phyloP scores from a whole-genome alignment of 2,113 vertebrate species.

The Tenebrosternarchus preto region DNA sequence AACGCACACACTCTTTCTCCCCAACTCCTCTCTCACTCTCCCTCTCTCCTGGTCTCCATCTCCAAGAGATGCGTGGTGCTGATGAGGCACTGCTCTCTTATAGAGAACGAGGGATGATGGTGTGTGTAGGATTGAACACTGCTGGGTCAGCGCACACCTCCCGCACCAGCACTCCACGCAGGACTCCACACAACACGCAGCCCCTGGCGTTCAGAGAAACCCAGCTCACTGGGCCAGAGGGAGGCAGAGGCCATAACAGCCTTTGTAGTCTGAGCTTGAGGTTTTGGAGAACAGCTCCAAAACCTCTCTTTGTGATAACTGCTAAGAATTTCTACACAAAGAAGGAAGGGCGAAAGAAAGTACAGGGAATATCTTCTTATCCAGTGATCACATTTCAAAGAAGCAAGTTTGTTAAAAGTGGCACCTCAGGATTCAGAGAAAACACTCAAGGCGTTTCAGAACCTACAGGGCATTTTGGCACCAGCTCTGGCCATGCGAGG shows the following conservation, averaged over 20 bases:
- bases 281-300: not conserved
- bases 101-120: constrained; percentile 68
- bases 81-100: constrained; percentile 67
- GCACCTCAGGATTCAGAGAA: not conserved
- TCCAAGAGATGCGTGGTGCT: constrained; percentile 70
- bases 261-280: not conserved
- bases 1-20: not conserved
- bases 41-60: constrained; percentile 54
- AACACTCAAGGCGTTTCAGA: not conserved
- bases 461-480: not conserved
- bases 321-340: not conserved
- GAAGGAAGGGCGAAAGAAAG: not conserved
- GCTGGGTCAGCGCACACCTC: not conserved
- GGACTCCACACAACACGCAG: not conserved
- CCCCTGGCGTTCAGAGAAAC: not conserved
- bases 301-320: too few relatives aligned
- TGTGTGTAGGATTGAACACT: constrained; percentile 1
- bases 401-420: not conserved
- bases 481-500: not conserved
- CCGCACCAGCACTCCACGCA: not conserved
- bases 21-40: not conserved
- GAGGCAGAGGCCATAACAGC: not conserved
- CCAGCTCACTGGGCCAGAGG: not conserved
- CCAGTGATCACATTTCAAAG: not conserved
- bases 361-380: not conserved